A percentile compares a stretch with the other conserved stretches of the same genome.
These are phyloP conservation scores for Papio anubis DNA, from an alignment of 2,113 vertebrate genomes.

Conservation along the genomic window DNA sequence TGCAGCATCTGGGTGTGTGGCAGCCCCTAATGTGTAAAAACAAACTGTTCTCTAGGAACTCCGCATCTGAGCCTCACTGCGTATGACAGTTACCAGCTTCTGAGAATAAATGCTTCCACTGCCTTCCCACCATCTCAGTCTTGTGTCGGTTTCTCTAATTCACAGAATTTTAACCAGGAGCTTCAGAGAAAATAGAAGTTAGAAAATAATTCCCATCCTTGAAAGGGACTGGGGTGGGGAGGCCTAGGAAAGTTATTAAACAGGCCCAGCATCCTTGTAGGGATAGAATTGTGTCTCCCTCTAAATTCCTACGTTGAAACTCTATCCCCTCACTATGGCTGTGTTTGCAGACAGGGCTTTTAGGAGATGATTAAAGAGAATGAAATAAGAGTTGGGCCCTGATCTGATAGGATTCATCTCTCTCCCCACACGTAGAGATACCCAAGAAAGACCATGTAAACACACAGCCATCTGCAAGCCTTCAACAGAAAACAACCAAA, in stretches of 20 bases:
- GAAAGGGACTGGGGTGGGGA: background rate
- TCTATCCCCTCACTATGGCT: background rate
- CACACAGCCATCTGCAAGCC: background rate
- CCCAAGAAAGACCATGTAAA: background rate
- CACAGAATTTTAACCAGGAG: background rate
- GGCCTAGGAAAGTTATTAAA: too few species aligned
- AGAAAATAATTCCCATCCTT: background rate
- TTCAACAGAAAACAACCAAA: too few species aligned
- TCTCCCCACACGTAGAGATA: background rate
- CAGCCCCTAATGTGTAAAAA: accelerated
- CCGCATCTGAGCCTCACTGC: accelerated
- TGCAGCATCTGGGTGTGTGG: accelerated
- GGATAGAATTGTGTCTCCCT: background rate
- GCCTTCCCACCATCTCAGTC: background rate
- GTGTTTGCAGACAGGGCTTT: background rate
- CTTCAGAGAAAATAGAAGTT: background rate
- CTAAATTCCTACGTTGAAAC: background rate
- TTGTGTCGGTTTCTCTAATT: too few species aligned
- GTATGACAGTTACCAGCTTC: background rate
- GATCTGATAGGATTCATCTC: background rate
- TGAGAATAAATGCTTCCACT: too few species aligned
- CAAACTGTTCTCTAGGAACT: too few species aligned
- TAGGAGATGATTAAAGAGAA: background rate
- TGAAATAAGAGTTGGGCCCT: too few species aligned
- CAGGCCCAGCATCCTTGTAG: too few species aligned